A percentile compares a stretch with the other conserved stretches of the same genome.
phyloP scores from a whole-genome alignment of 2,113 vertebrate genomes.

The Prionailurus viverrinus region DNA sequence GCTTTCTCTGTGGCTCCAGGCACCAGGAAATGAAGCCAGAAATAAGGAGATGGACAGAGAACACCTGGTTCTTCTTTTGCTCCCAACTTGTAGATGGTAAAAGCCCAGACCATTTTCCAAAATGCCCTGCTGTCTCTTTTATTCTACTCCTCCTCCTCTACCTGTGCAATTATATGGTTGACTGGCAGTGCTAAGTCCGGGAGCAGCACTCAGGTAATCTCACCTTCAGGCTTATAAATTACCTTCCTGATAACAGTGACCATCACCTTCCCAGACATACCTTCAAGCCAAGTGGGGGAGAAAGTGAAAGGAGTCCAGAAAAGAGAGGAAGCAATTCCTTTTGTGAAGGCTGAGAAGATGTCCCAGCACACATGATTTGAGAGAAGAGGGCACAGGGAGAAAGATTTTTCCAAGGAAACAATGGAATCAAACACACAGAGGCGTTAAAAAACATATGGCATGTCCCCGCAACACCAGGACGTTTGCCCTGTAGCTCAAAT shows the following conservation, averaged over 20 bases:
- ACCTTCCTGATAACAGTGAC: not conserved
- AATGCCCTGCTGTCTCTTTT: not conserved
- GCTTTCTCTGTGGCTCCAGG: not conserved
- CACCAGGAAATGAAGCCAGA: not conserved
- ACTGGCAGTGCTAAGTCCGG: not conserved
- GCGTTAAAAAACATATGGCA: not conserved
- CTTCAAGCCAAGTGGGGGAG: not conserved
- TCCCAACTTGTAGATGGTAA: not conserved
- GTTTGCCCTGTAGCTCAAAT: not conserved
- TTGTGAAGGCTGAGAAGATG: not conserved
- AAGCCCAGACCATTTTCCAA: not conserved
- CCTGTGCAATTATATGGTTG: fast-evolving
- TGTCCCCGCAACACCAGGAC: not conserved
- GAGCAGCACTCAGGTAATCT: fast-evolving
- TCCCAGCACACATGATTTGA: not conserved
- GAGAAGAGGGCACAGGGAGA: not conserved
- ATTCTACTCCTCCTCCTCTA: not conserved
- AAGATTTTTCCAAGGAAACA: not conserved
- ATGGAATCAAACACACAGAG: not conserved
- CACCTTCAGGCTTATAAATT: not conserved
- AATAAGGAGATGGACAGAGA: not conserved
- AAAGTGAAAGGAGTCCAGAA: not conserved
- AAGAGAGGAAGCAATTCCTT: not conserved
- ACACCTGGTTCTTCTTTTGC: not conserved
- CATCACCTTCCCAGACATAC: not conserved